Evolutionary conservation across 2,113 vertebrate genomes (phyloP), one percentile per base, ranked within the genome.

Genomic region (Zingel zingel): DNA sequence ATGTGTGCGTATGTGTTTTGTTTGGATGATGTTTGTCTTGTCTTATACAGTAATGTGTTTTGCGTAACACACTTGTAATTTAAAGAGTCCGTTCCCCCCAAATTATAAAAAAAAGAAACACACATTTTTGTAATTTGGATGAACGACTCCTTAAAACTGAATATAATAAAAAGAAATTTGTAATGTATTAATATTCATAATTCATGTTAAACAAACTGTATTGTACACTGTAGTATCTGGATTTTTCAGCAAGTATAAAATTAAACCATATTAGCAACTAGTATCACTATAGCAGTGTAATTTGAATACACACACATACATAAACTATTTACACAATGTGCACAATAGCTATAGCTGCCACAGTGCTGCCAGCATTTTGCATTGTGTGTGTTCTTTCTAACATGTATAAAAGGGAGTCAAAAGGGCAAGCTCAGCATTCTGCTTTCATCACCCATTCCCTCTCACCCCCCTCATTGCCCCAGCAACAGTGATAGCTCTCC

Each of bases 381-480:
- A 91, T 94, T 94, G 94, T 91, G 88, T 92, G 89, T 94, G 89
- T 93, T 93, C 89, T 91, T 89, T 93, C 88, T 91, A 90, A 91
- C 92, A 84, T 92, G 85, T 91, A 93, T 92, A 90, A 93, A 92
- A 88, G 89, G 82, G 74, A 71, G 86, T 81, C 83, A 53, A 94
- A 95, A 94, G 11, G 6, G 36, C 88, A 69, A 90, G 80, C 82
- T 91, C 93, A 95, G 95, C 94, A 2, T 86, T 94, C 87, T 91
- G 86, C 86, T 91, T 95, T 96, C 93, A 95, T 62, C 56, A 15
- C 30, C 76, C 45, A 27, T 16, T 4, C 59, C 53, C 25, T 27
- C 77, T 30, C 56, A 30, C 67, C 9, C 30, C 6, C 68, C 65
- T n/a, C 68, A 10, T 6, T 59, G 36, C 18, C 57, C 43, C 27